Evolutionary conservation across 2,888 invertebrate genomes (phyloP).

Genomic region (Chesias legatella): DNA sequence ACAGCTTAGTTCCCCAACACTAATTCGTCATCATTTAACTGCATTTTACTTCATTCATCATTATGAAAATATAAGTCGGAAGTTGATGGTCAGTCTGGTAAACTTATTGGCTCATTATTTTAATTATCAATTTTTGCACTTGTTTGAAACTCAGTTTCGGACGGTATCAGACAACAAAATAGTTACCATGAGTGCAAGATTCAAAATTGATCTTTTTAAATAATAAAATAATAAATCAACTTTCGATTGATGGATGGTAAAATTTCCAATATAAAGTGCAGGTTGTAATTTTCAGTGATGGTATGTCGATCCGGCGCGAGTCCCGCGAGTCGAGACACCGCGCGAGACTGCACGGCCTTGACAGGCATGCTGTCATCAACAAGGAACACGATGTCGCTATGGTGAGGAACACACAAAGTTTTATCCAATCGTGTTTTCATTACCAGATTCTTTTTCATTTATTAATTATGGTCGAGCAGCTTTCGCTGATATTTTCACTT

Average conservation of each 20-base stretch:
- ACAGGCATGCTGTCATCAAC: conserved; percentile 69
- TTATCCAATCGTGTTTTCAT: too few species aligned
- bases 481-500: too few species aligned
- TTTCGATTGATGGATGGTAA: background rate
- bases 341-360: conserved; percentile 59
- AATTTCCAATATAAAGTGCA: background rate
- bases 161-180: too few species aligned
- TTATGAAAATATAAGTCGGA: conserved; percentile 3
- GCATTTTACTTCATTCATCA: conserved; percentile 11
- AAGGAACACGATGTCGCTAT: conserved; percentile 69
- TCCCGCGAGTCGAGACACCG: conserved; percentile 55
- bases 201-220: too few species aligned
- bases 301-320: conserved; percentile 62
- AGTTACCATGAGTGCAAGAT: too few species aligned
- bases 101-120: background rate
- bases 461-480: too few species aligned
- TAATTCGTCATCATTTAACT: conserved; percentile 25
- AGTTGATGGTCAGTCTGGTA: conserved; percentile 4
- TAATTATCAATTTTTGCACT: too few species aligned
- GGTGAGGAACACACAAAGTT: conserved; percentile 46
- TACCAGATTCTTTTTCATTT: too few species aligned
- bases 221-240: too few species aligned
- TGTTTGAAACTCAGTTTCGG: too few species aligned
- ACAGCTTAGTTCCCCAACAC: conserved; percentile 23
- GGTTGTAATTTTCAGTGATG: conserved; percentile 46